Base-by-base conservation (phyloP, 1,140 invertebrate genomes). In the Diprion similis region DNA sequence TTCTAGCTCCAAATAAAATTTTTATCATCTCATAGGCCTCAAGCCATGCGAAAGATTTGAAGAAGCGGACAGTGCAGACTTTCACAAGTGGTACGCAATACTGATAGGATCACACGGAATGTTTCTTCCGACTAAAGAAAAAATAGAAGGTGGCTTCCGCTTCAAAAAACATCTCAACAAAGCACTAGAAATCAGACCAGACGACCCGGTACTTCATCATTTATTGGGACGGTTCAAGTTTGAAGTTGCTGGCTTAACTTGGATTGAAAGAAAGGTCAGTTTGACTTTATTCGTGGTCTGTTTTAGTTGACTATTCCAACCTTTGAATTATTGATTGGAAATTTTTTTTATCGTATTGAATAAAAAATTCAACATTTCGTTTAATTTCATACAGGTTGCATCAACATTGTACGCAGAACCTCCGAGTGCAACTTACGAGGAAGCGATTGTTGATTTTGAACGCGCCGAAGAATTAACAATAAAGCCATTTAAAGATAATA, bases 11-110 rank as follows among this genome's bases (percentile, higher is more conserved):
- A 64, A 64, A 15, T 37, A 37, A 37, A 64, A 45, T 69, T 70
- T 65, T 72, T 71, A 24, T 77, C 69, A 78, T 77, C 9, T 72
- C 84, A 73, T 75, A 93, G 92, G 92, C 78, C 87, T 91, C 71
- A 86, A 90, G 51, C 89, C 89, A 77, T 94, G 92, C 73, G 85
- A 90, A 77, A 82, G 84, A 80, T 89, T 93, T 73, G 79, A 95
- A 10, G 80, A 91, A 75, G 81, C 88, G 6, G 79, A 89, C 17
- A 87, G 90, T 81, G 84, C 90, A 1, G 90, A 94, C 80, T 89
- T 92, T 46, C 94, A 95, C 82, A 96, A 95, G 86, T 96, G 94
- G 94, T 94, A 90, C 85, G 94, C 94, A 10, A 93, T 95, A 68
- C 89, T 94, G 1, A 79, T 94, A 70, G 95, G 95, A 51, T 87